Conservation (phyloP, 1,140 invertebrate species). For the Delia radicum region DNA sequence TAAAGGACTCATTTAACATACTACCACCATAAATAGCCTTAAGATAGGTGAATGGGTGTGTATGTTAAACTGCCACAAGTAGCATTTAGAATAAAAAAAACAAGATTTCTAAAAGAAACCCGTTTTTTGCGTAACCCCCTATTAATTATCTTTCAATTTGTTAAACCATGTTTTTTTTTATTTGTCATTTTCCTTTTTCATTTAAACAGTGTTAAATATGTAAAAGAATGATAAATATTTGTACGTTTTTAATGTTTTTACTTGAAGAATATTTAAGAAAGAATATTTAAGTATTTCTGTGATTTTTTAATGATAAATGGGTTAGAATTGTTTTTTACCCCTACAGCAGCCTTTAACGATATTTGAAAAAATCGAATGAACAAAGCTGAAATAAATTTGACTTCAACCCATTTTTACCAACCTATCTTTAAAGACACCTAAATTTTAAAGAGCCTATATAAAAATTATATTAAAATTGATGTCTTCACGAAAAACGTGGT, state of each 20-base stretch:
- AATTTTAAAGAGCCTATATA: too few species aligned
- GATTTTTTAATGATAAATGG: neutral
- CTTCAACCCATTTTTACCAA: too few species aligned
- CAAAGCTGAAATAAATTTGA: too few species aligned
- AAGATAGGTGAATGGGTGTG: neutral
- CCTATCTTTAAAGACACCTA: too few species aligned
- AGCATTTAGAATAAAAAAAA: neutral
- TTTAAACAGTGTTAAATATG: neutral
- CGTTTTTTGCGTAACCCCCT: neutral
- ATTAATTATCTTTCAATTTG: slow-evolving; percentile 21
- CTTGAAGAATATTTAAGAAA: neutral
- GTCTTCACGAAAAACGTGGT: too few species aligned
- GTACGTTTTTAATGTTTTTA: neutral
- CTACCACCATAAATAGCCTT: too few species aligned
- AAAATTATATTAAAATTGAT: too few species aligned
- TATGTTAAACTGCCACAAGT: neutral
- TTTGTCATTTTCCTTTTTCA: neutral
- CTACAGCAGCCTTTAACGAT: too few species aligned
- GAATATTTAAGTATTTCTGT: neutral
- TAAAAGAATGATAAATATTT: neutral
- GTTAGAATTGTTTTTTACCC: neutral
- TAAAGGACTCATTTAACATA: too few species aligned
- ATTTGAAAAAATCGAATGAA: too few species aligned
- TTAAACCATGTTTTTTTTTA: neutral
- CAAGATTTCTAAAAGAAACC: neutral